A percentile compares a stretch with the other conserved stretches of the same genome.
phyloP scores from a whole-genome alignment of 2,113 vertebrate species.

The Mugil cephalus region DNA sequence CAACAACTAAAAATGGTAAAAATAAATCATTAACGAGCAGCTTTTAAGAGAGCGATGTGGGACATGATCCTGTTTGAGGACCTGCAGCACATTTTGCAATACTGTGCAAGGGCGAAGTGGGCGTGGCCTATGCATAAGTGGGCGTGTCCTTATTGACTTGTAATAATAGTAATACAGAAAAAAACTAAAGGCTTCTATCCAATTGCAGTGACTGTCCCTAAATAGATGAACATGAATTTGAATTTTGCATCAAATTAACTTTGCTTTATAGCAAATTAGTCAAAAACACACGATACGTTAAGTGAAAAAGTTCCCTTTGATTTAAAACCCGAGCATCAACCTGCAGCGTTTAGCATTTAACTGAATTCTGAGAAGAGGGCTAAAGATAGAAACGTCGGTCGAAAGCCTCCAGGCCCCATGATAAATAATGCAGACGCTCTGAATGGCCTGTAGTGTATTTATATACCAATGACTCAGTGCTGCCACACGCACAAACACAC shows the following conservation, averaged over 20 bases:
- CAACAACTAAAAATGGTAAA: no score
- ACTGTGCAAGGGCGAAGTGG: no score
- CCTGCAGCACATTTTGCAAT: no score
- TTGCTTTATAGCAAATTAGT: neutral
- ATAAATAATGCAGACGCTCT: constrained; percentile 77
- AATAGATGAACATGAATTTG: neutral
- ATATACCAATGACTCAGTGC: constrained; percentile 71
- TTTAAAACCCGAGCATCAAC: constrained; percentile 7
- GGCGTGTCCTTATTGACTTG: no score
- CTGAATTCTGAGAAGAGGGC: neutral
- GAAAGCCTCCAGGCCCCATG: constrained; percentile 50
- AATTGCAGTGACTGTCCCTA: neutral
- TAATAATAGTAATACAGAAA: no score
- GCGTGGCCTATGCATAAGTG: no score
- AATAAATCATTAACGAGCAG: no score
- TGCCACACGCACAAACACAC: constrained; percentile 21
- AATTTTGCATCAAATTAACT: neutral
- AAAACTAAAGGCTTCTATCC: no score
- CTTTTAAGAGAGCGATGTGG: no score
- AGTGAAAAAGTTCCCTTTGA: neutral
- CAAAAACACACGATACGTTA: neutral
- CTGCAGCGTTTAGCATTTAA: constrained; percentile 15
- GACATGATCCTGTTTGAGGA: no score
- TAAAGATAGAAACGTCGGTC: constrained; percentile 33
- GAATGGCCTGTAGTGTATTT: constrained; percentile 70